Conservation (phyloP, 2,888 invertebrate species). For the Mythimna lalbum region DNA sequence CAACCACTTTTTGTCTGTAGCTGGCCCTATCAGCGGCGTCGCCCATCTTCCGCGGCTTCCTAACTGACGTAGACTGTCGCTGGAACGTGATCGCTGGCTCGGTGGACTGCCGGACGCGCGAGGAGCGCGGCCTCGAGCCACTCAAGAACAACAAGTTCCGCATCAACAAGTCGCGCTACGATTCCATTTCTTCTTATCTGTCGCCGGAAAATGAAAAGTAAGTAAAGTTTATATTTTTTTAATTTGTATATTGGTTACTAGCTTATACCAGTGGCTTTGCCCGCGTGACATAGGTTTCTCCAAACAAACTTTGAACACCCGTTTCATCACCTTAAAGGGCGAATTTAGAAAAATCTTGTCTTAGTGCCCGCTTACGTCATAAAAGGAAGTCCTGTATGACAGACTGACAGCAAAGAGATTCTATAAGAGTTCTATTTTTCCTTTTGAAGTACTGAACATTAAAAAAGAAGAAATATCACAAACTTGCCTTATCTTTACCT, state of each 20-base stretch:
- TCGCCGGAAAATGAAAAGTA: conserved; percentile 95
- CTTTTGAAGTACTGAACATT: too few species aligned
- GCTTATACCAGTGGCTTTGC: too few species aligned
- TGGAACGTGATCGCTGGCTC: conserved; percentile 99
- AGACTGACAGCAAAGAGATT: too few species aligned
- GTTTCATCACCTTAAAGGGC: too few species aligned
- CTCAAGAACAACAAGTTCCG: conserved; percentile 94
- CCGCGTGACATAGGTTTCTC: too few species aligned
- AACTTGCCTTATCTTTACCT: conserved; percentile 2
- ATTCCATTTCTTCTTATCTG: conserved; percentile 99
- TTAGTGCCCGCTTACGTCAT: too few species aligned
- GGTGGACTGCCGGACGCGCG: conserved; percentile 98
- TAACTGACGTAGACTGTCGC: conserved; percentile 99
- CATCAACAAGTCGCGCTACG: conserved; percentile 98
- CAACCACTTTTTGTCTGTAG: conserved; percentile 80
- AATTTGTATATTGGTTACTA: background rate
- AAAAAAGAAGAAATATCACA: too few species aligned
- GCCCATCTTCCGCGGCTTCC: conserved; percentile 97
- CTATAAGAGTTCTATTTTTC: too few species aligned
- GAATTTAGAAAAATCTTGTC: too few species aligned
- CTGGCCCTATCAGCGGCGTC: conserved; percentile 99
- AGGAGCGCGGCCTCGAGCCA: conserved; percentile 96
- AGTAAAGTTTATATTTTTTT: conserved; percentile 50
- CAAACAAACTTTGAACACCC: too few species aligned
- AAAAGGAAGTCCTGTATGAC: too few species aligned